Conservation (phyloP, 2,888 invertebrate species). For the Drosophila planitibia region DNA sequence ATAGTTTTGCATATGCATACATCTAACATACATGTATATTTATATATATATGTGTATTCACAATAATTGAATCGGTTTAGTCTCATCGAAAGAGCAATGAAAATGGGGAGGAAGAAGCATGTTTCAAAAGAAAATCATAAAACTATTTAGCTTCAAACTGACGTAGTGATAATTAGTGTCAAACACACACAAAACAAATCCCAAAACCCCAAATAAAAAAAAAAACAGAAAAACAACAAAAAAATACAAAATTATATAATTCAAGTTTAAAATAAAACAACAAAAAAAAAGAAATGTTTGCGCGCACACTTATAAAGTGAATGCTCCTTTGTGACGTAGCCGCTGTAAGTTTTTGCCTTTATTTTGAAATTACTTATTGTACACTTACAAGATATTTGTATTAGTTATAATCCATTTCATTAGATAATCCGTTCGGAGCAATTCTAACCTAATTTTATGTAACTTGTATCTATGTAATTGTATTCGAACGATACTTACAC, state of each 20-base stretch:
- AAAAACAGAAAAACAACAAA: constrained; percentile 3
- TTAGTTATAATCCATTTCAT: constrained; percentile 9
- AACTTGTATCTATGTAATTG: constrained; percentile 65
- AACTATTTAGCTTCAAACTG: constrained; percentile 76
- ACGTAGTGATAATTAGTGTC: constrained; percentile 81
- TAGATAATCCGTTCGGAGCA: constrained; percentile 43
- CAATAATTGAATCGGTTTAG: constrained; percentile 54
- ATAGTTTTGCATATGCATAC: constrained; percentile 45
- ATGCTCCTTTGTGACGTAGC: constrained; percentile 52
- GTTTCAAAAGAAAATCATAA: constrained; percentile 32
- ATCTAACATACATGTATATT: constrained; percentile 13
- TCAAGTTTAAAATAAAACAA: constrained; percentile 10
- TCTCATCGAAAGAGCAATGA: constrained; percentile 59
- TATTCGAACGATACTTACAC: constrained; percentile 67
- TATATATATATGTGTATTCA: constrained; percentile 30
- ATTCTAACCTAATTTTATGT: constrained; percentile 70
- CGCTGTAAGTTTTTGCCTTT: constrained; percentile 75
- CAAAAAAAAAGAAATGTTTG: constrained; percentile 20
- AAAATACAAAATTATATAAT: constrained; percentile 24
- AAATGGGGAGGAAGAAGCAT: constrained; percentile 45
- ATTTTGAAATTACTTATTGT: constrained; percentile 52
- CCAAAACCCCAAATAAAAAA: constrained; percentile 19
- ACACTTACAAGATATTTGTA: constrained; percentile 53
- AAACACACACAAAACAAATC: constrained; percentile 73
- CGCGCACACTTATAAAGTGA: constrained; percentile 66